A percentile compares a stretch with the other conserved stretches of the same genome.
Conservation (phyloP, 2,797 vertebrate species). For the Protonibea diacanthus region DNA sequence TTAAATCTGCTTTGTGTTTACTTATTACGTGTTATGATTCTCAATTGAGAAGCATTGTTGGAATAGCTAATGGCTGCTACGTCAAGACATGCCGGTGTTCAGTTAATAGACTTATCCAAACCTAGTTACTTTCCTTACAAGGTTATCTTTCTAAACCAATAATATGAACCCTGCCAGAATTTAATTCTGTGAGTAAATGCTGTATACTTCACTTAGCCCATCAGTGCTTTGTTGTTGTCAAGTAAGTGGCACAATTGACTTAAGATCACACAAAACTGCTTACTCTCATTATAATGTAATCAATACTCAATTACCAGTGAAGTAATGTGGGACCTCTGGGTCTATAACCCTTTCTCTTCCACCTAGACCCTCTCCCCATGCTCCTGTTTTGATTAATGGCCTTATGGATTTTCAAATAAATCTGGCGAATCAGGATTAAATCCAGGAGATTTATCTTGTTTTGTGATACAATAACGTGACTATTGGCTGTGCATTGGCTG, state of each 20-base stretch:
- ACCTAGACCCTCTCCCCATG: slow-evolving; percentile 36
- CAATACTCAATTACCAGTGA: slow-evolving; percentile 81
- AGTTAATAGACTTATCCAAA: slow-evolving; percentile 58
- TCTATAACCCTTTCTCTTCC: slow-evolving; percentile 56
- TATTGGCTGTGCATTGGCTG: background rate
- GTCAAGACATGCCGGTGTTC: slow-evolving; percentile 13
- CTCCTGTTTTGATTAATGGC: slow-evolving; percentile 73
- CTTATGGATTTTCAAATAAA: slow-evolving; percentile 66
- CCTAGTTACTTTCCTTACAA: slow-evolving; percentile 38
- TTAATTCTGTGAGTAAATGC: slow-evolving; percentile 58
- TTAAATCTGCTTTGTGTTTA: background rate
- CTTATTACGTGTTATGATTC: background rate
- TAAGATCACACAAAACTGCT: slow-evolving; percentile 75
- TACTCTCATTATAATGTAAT: slow-evolving; percentile 80
- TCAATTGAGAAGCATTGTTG: background rate
- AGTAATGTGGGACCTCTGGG: slow-evolving; percentile 68
- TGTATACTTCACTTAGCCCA: slow-evolving; percentile 59
- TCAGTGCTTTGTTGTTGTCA: slow-evolving; percentile 56
- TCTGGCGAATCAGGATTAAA: slow-evolving; percentile 54
- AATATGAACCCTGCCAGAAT: slow-evolving; percentile 44
- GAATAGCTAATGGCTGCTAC: background rate
- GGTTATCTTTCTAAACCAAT: slow-evolving; percentile 46
- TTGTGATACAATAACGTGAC: slow-evolving; percentile 22
- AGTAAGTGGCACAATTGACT: slow-evolving; percentile 73
- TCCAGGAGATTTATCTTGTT: slow-evolving; percentile 49